These are phyloP conservation scores for Sebastes baramenuke DNA, from an alignment of 2,797 vertebrate species.

Conservation along the genomic window DNA sequence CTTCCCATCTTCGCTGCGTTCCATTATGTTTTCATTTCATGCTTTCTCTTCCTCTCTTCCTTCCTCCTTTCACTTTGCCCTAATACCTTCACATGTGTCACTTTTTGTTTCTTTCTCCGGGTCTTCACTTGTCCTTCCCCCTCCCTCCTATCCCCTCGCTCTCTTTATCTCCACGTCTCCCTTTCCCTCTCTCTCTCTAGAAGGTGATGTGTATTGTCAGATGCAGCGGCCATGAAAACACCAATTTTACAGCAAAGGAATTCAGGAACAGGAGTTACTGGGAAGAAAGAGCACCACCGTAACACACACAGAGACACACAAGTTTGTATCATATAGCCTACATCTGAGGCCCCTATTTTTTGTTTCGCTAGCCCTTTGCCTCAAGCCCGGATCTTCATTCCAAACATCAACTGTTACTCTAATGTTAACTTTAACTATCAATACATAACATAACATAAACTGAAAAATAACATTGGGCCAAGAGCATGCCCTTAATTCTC, in stretches of 20 bases:
- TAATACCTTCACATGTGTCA: conserved; percentile 27
- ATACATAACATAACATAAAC: too few relatives aligned
- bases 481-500: not conserved
- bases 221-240: conserved; percentile 89
- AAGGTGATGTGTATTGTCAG: conserved; percentile 85
- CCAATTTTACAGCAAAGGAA: conserved; percentile 90
- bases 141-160: not conserved
- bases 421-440: not conserved
- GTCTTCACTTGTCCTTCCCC: not conserved
- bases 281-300: conserved; percentile 11
- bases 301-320: not conserved
- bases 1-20: not conserved
- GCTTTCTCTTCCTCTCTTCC: not conserved
- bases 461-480: not conserved
- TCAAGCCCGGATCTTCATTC: not conserved
- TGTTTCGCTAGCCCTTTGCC: not conserved
- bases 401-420: too few relatives aligned
- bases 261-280: conserved; percentile 85
- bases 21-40: conserved; percentile 39
- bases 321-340: too few relatives aligned
- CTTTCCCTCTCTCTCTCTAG: conserved; percentile 19
- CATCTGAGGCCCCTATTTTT: not conserved
- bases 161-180: not conserved
- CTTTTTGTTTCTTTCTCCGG: conserved; percentile 11
- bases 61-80: conserved; percentile 12